Evolutionary conservation across 2,113 vertebrate genomes (phyloP).

Genomic region (Machaerirhynchus nigripectus): DNA sequence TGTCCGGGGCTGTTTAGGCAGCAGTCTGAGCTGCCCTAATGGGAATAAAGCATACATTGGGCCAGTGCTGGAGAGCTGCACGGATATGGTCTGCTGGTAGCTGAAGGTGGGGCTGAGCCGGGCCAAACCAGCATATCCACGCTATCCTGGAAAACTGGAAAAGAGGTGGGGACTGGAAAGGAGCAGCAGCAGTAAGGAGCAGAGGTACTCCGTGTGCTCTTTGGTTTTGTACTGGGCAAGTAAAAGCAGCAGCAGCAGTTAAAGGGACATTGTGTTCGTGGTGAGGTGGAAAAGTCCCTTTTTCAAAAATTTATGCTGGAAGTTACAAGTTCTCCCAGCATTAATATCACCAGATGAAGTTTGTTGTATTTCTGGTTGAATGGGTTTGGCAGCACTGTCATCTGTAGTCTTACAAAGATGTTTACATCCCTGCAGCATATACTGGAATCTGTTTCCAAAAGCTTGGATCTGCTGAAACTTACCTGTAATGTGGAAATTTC

Average conservation of each 20-base stretch:
- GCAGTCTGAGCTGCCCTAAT: background rate
- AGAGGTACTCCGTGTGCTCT: background rate
- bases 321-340: background rate
- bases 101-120: background rate
- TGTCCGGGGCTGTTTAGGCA: background rate
- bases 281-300: background rate
- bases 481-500: background rate
- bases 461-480: background rate
- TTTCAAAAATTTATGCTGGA: background rate
- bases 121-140: background rate
- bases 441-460: background rate
- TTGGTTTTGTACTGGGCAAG: background rate
- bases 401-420: background rate
- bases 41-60: background rate
- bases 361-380: background rate
- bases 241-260: background rate
- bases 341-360: background rate
- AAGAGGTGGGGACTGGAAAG: background rate
- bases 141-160: background rate
- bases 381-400: background rate
- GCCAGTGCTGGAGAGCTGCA: background rate
- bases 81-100: fast-evolving
- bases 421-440: background rate
- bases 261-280: fast-evolving
- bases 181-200: background rate